Evolutionary conservation across 2,113 vertebrate genomes (phyloP).

Genomic region (Motacilla tschutschensis): DNA sequence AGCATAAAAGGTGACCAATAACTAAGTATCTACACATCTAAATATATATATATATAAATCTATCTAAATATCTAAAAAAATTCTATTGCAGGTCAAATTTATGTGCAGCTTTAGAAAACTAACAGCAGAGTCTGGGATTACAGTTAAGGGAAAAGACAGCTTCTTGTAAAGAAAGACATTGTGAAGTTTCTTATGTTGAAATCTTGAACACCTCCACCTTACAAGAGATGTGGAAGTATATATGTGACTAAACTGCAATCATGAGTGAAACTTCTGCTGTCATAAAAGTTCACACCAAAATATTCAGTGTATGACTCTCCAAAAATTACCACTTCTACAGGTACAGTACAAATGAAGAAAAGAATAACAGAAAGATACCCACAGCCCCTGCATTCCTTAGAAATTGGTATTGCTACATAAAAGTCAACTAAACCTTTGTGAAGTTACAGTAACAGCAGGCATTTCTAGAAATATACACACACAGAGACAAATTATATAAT

Average conservation of each 20-base stretch:
- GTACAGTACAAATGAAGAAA: neutral
- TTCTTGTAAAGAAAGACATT: neutral
- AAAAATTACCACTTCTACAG: neutral
- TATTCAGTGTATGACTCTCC: neutral
- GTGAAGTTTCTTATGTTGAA: accelerated
- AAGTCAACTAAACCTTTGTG: neutral
- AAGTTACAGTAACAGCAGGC: neutral
- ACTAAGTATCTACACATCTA: neutral
- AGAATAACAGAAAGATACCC: neutral
- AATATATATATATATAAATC: no score
- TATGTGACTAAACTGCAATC: neutral
- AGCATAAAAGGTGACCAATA: neutral
- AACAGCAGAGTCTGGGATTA: neutral
- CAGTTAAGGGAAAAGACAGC: neutral
- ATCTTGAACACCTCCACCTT: neutral
- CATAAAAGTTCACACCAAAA: neutral
- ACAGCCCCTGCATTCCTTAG: neutral
- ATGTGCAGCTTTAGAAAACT: neutral
- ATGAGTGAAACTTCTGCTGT: neutral
- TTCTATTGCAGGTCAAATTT: neutral
- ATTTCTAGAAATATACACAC: neutral
- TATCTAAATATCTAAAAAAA: neutral
- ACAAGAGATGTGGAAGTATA: neutral
- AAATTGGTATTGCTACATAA: neutral
- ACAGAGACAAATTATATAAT: neutral